phyloP scores from a whole-genome alignment of 2,888 invertebrate species.

The Heliconius sara region DNA sequence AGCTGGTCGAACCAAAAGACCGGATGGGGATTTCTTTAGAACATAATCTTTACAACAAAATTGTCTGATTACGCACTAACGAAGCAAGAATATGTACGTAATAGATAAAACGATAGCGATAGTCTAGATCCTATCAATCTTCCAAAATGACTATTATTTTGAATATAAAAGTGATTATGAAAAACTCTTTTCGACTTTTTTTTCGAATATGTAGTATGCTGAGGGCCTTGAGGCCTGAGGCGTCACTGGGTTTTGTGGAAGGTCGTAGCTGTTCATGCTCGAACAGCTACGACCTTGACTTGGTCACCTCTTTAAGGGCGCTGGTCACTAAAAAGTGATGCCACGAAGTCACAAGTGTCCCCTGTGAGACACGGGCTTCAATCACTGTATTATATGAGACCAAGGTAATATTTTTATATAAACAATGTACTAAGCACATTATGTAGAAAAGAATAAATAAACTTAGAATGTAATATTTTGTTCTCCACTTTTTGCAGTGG shows the following conservation, averaged over 20 bases:
- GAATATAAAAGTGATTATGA: not conserved
- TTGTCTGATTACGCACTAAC: constrained; percentile 78
- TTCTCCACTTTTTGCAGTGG: not conserved
- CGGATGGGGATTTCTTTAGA: constrained; percentile 80
- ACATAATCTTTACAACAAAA: constrained; percentile 84
- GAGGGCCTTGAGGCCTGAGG: too few relatives aligned
- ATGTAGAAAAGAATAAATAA: not conserved
- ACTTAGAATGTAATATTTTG: not conserved
- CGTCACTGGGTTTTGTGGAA: too few relatives aligned
- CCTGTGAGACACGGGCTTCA: not conserved
- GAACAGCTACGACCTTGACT: too few relatives aligned
- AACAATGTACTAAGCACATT: not conserved
- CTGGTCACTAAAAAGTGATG: too few relatives aligned
- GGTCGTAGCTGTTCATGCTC: too few relatives aligned
- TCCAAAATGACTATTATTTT: constrained; percentile 45
- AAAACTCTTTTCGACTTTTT: not conserved
- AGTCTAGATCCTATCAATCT: constrained; percentile 62
- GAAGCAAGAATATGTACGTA: constrained; percentile 72
- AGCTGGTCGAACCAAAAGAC: constrained; percentile 63
- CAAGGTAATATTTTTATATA: not conserved
- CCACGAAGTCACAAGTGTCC: too few relatives aligned
- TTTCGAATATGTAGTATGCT: too few relatives aligned
- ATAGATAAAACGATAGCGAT: constrained; percentile 71
- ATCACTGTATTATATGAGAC: not conserved
- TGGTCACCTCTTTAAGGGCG: too few relatives aligned